Base-by-base conservation (phyloP, 2,888 invertebrate species). In the Coenonympha arcania region DNA sequence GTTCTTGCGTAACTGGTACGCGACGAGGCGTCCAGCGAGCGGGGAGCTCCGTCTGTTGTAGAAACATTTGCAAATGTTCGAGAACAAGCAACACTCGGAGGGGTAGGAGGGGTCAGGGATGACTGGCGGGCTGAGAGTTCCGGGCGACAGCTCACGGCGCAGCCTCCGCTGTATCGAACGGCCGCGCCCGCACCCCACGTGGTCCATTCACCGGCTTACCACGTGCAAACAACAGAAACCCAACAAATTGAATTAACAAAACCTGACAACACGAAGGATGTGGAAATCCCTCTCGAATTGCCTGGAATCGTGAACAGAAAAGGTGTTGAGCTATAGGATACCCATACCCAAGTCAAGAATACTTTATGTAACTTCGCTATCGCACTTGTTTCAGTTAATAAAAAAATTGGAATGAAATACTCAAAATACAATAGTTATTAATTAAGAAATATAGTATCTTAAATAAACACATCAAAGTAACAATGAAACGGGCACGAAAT, bases 111-210 rank as follows among this genome's bases (percentile, higher is more conserved):
- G 73, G 63, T 73, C 79, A 69, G 53, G 58, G 55, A 66, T 62
- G 48, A 59, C 55, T 71, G 72, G 79, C 52, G 59, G 50, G 44
- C 44, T 53, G 63, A 58, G 63, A 57, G 65, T 59, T 62, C 66
- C 66, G 64, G 66, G 67, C 60, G 51, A 52, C 59, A 55, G 64
- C 63, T 58, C 62, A 69, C 50, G 58, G 69, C 70, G 70, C 70
- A 71, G 69, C 69, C 69, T 71, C 70, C 69, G 68, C 61, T 57
- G 57, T 71, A 71, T 71, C 66, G 70, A 71, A 62, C 69, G 69
- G 56, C 67, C 68, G 65, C 66, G 61, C 65, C 66, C 64, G 57
- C 58, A 54, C 60, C 57, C 65, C 69, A 68, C 69, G 68, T 68
- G 68, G 60, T 64, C 49, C 66, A 66, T 67, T 66, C 67, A 67